A percentile compares a stretch with the other conserved stretches of the same genome.
Conservation (phyloP, 2,797 vertebrate genomes). For the Podarcis lilfordi region DNA sequence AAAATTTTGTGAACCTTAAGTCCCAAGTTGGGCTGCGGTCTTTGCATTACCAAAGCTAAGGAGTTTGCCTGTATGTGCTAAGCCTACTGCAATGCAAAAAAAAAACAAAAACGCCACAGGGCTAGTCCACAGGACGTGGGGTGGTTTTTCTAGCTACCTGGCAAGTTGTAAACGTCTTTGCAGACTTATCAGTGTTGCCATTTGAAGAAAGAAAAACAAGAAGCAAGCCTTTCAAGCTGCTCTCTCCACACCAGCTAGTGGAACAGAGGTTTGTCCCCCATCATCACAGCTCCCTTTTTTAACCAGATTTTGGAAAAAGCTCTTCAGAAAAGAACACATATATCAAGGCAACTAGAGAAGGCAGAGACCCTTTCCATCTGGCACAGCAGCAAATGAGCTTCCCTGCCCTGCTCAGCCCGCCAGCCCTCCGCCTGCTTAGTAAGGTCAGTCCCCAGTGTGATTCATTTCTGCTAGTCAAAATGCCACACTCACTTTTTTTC, state of each 20-base stretch:
- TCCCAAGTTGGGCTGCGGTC: background rate
- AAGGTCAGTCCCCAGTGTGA: background rate
- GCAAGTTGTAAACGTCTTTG: too few species aligned
- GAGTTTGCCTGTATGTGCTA: too few species aligned
- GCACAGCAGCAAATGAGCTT: background rate
- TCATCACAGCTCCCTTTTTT: too few species aligned
- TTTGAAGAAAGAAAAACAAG: background rate
- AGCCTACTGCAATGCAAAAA: too few species aligned
- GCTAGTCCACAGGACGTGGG: too few species aligned
- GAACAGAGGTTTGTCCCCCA: too few species aligned
- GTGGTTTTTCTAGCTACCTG: too few species aligned
- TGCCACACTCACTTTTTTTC: constrained; percentile 73
- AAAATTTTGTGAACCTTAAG: background rate
- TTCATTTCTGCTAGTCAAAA: background rate
- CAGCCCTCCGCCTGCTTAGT: background rate
- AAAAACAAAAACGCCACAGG: too few species aligned
- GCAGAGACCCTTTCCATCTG: background rate
- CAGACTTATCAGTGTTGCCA: too few species aligned
- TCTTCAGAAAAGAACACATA: background rate
- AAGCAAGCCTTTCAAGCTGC: background rate
- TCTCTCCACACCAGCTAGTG: too few species aligned
- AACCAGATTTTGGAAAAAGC: background rate
- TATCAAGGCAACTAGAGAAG: background rate
- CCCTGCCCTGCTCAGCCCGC: background rate
- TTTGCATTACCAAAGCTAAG: too few species aligned